These are phyloP conservation scores for Micromys minutus DNA, from an alignment of 2,113 vertebrate genomes.

Conservation along the genomic window DNA sequence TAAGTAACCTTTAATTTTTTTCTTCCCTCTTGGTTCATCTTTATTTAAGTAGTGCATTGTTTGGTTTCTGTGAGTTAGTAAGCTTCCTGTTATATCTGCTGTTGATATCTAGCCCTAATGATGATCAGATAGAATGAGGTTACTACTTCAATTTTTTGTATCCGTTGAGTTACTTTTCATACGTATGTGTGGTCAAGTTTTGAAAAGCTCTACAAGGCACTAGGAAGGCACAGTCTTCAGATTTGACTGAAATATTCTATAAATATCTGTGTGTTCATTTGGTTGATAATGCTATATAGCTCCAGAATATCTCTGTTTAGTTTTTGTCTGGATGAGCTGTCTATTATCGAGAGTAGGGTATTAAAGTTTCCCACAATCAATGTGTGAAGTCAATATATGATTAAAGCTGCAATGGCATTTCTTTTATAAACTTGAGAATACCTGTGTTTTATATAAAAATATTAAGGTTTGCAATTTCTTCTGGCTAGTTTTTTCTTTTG, in stretches of 20 bases:
- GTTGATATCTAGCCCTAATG: neutral
- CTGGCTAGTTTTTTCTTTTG: neutral
- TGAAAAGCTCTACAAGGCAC: neutral
- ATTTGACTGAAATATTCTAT: neutral
- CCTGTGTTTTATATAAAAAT: neutral
- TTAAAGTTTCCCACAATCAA: neutral
- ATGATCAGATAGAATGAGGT: neutral
- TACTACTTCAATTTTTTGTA: neutral
- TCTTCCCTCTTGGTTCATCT: neutral
- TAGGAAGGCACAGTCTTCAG: neutral
- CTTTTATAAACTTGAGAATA: neutral
- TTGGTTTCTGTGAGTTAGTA: neutral
- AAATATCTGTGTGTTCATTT: neutral
- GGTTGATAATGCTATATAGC: neutral
- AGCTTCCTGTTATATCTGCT: neutral
- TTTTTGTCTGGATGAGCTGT: neutral
- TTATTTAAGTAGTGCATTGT: neutral
- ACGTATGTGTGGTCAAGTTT: neutral
- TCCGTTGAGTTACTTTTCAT: neutral
- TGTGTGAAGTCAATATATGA: neutral
- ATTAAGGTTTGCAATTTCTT: neutral
- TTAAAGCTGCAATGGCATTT: neutral
- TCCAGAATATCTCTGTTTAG: neutral
- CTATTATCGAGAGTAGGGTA: neutral
- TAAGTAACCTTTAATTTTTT: neutral